Percentiles rank a stretch among this genome's conserved stretches.
Evolutionary conservation across 2,113 vertebrate species (phyloP).

Genomic region (Pachypanchax playfairii): DNA sequence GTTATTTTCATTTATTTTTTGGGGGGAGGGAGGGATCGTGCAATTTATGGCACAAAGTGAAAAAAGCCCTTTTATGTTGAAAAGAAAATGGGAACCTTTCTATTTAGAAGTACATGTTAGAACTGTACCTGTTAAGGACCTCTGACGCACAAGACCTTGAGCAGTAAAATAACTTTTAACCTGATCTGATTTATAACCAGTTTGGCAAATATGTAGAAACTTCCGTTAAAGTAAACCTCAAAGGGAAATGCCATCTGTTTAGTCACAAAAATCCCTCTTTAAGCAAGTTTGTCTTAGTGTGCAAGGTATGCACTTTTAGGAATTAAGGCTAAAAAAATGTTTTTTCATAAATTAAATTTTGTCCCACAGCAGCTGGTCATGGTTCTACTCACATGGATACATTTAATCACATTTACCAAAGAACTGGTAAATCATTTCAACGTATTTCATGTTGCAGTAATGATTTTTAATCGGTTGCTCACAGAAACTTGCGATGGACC

Average conservation of each 20-base stretch:
- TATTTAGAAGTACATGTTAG: slow-evolving; percentile 38
- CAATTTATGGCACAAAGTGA: slow-evolving; percentile 64
- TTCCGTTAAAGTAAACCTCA: slow-evolving; percentile 1
- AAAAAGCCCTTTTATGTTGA: slow-evolving; percentile 71
- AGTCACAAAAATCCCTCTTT: background rate
- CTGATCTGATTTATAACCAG: background rate
- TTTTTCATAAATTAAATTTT: slow-evolving; percentile 46
- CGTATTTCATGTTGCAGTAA: slow-evolving; percentile 34
- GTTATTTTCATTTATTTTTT: too few species aligned
- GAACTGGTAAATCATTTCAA: slow-evolving; percentile 49
- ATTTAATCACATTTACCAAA: slow-evolving; percentile 58
- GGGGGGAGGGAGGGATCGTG: slow-evolving; percentile 20
- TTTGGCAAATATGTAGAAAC: background rate
- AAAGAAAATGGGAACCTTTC: slow-evolving; percentile 51
- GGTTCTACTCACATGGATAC: slow-evolving; percentile 53
- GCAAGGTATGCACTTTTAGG: slow-evolving; percentile 30
- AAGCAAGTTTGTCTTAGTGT: slow-evolving; percentile 8
- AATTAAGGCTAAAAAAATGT: slow-evolving; percentile 53
- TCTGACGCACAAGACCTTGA: background rate
- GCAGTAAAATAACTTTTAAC: background rate
- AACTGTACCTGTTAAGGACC: slow-evolving; percentile 35
- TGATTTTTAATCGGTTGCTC: slow-evolving; percentile 39
- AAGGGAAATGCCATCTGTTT: background rate
- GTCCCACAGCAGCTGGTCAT: slow-evolving; percentile 28
- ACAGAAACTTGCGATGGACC: slow-evolving; percentile 37